phyloP scores from a whole-genome alignment of 35 echinoderm and acorn worm species.

The Heliocidaris tuberculata region DNA sequence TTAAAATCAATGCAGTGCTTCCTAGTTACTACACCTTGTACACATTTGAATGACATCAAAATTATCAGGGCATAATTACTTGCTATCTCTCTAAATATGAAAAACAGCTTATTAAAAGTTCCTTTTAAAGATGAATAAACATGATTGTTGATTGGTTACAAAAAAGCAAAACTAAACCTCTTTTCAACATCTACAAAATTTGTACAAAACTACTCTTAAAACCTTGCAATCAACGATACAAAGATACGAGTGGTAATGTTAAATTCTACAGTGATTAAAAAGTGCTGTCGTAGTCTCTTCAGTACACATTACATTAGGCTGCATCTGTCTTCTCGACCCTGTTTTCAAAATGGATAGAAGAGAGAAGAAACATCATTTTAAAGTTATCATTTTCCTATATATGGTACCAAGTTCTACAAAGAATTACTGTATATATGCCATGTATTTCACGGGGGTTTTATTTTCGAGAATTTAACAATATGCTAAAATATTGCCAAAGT shows the following conservation, averaged over 20 bases:
- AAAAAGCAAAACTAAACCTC: background rate
- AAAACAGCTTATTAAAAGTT: background rate
- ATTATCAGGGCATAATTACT: background rate
- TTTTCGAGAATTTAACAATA: too few species aligned
- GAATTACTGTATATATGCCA: too few species aligned
- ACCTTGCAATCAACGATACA: background rate
- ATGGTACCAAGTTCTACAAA: too few species aligned
- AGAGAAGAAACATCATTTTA: background rate
- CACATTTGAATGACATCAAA: background rate
- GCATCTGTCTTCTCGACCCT: background rate
- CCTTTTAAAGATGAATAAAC: background rate
- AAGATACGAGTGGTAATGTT: background rate
- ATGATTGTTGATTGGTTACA: background rate
- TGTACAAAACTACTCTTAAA: slow-evolving; percentile 12
- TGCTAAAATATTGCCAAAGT: too few species aligned
- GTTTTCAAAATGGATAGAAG: background rate
- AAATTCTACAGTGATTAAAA: slow-evolving; percentile 4
- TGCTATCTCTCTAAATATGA: background rate
- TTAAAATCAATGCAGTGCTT: too few species aligned
- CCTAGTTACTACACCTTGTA: background rate
- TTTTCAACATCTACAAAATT: background rate
- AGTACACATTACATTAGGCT: background rate
- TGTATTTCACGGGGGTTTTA: too few species aligned
- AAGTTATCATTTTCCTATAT: too few species aligned
- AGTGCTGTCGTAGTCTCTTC: background rate